These are phyloP conservation scores for Tenrec ecaudatus DNA, from an alignment of 2,113 vertebrate genomes.

Conservation along the genomic window DNA sequence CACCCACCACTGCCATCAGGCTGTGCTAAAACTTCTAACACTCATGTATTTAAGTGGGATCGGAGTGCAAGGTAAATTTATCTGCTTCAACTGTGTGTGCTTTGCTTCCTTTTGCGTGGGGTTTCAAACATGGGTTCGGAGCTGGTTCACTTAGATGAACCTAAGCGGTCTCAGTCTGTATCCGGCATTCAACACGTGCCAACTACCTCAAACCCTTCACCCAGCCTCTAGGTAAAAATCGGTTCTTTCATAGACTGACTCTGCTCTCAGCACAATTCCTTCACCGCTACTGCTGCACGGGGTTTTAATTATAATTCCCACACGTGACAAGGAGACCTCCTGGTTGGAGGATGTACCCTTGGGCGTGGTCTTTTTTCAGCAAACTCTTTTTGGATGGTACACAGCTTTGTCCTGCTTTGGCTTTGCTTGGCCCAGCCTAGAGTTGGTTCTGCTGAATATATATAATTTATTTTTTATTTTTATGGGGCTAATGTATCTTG, in stretches of 20 bases:
- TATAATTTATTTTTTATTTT: no score
- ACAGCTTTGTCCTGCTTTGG: neutral
- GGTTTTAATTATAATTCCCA: neutral
- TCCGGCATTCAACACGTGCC: constrained; percentile 2
- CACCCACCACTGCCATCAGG: no score
- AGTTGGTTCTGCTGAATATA: neutral
- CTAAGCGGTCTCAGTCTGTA: neutral
- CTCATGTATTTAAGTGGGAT: constrained; percentile 14
- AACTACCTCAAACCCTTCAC: neutral
- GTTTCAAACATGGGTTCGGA: constrained; percentile 7
- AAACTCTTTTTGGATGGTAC: neutral
- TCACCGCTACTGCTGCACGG: neutral
- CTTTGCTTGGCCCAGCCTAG: neutral
- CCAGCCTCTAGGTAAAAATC: neutral
- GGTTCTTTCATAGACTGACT: constrained; percentile 3
- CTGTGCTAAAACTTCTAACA: neutral
- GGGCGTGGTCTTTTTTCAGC: neutral
- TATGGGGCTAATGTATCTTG: neutral
- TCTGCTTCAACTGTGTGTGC: neutral
- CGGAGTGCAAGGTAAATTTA: neutral
- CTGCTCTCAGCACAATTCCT: neutral
- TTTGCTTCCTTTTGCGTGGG: constrained; percentile 18
- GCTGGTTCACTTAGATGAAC: constrained; percentile 5
- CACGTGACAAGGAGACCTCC: neutral
- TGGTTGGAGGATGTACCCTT: neutral